Percentiles rank a stretch among this genome's conserved stretches.
These are phyloP conservation scores for Argopecten irradians DNA, from an alignment of 1,140 invertebrate species.

Conservation along the genomic window DNA sequence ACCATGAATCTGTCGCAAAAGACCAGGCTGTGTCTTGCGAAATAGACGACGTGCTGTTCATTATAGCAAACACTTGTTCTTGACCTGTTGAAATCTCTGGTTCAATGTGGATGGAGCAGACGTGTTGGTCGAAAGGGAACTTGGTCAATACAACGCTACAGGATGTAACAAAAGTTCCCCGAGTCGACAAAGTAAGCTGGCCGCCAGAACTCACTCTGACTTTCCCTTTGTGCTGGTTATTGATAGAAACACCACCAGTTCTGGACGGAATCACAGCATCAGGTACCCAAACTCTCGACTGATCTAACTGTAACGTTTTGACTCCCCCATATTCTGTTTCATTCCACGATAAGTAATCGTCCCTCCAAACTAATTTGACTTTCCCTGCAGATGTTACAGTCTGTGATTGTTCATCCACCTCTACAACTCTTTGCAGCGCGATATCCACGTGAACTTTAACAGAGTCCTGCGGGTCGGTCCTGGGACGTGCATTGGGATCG, in stretches of 20 bases:
- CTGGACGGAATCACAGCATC: background rate
- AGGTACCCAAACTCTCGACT: background rate
- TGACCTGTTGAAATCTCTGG: background rate
- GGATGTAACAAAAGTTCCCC: background rate
- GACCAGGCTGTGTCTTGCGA: background rate
- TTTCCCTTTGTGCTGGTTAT: background rate
- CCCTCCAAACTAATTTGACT: background rate
- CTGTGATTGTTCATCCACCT: background rate
- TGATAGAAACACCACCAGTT: background rate
- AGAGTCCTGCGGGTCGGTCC: background rate
- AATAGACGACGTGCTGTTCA: background rate
- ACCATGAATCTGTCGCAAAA: background rate
- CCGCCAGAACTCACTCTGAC: background rate
- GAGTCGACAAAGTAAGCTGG: background rate
- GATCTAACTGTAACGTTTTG: background rate
- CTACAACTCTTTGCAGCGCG: background rate
- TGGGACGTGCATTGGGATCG: background rate
- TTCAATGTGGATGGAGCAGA: background rate
- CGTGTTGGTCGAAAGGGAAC: background rate
- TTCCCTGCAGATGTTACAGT: background rate
- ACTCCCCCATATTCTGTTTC: constrained; percentile 3
- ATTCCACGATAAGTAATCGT: background rate
- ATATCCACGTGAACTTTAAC: background rate
- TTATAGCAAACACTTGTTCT: background rate
- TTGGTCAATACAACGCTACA: background rate